These are phyloP conservation scores for Chironomus tepperi DNA, from an alignment of 1,140 invertebrate genomes.

Conservation along the genomic window DNA sequence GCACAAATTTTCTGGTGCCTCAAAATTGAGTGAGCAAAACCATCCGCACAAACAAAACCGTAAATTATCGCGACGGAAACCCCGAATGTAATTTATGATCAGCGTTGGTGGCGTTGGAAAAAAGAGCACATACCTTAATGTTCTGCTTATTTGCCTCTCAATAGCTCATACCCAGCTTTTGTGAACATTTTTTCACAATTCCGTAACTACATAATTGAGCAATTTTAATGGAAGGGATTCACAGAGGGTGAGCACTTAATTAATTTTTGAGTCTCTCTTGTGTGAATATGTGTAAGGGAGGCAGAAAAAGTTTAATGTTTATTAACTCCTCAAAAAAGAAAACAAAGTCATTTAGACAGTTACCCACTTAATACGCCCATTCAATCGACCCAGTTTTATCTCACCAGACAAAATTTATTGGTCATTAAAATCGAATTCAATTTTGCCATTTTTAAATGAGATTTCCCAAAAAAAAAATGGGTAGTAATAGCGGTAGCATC, in stretches of 20 bases:
- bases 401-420: constrained; percentile 17
- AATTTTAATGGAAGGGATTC: too few relatives aligned
- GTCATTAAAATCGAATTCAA: constrained; percentile 16
- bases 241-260: too few relatives aligned
- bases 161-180: background rate
- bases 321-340: background rate
- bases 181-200: too few relatives aligned
- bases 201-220: too few relatives aligned
- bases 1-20: too few relatives aligned
- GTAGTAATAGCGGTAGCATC: too few relatives aligned
- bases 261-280: too few relatives aligned
- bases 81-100: constrained; percentile 1
- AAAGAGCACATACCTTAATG: background rate
- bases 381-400: background rate
- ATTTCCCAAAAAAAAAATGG: background rate
- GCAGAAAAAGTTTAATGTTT: background rate
- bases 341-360: too few relatives aligned
- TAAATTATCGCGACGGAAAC: background rate
- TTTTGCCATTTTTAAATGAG: constrained; percentile 13
- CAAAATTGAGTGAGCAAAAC: background rate
- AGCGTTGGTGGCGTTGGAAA: background rate
- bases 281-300: background rate
- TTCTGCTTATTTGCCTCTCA: background rate
- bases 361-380: background rate
- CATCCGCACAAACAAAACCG: background rate